phyloP scores from a whole-genome alignment of 1,140 invertebrate species.

The Mamestra configurata region DNA sequence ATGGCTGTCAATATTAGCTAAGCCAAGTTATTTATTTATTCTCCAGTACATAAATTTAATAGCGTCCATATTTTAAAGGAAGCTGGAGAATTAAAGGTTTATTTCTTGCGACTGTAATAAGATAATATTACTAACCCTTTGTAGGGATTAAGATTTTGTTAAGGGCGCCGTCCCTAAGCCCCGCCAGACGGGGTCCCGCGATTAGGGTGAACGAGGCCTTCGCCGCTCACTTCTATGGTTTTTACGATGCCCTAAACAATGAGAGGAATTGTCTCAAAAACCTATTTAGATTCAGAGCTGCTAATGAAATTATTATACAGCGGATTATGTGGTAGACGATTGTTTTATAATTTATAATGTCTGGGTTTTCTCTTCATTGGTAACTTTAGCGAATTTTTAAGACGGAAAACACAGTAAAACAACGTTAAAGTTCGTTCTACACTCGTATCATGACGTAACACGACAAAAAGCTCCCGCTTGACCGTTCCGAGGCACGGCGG shows the following conservation, averaged over 20 bases:
- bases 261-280: conserved; percentile 49
- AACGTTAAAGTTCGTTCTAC: not conserved
- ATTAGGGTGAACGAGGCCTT: conserved; percentile 64
- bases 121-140: conserved; percentile 87
- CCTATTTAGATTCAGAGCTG: conserved; percentile 47
- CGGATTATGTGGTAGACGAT: conserved; percentile 30
- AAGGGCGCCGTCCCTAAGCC: conserved; percentile 78
- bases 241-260: conserved; percentile 71
- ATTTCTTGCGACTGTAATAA: conserved; percentile 85
- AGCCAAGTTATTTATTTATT: not conserved
- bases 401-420: not conserved
- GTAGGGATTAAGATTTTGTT: conserved; percentile 87
- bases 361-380: not conserved
- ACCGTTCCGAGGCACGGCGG: conserved; percentile 13
- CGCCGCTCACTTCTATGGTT: conserved; percentile 80
- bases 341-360: conserved; percentile 36
- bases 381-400: too few species aligned
- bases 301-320: conserved; percentile 47
- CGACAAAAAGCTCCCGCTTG: conserved; percentile 15
- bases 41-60: conserved; percentile 19
- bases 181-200: conserved; percentile 71
- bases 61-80: conserved; percentile 73
- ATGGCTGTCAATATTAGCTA: not conserved
- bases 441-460: conserved; percentile 18
- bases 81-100: conserved; percentile 79